Base-by-base conservation (phyloP, 2,888 invertebrate species). In the Latrodectus hesperus region DNA sequence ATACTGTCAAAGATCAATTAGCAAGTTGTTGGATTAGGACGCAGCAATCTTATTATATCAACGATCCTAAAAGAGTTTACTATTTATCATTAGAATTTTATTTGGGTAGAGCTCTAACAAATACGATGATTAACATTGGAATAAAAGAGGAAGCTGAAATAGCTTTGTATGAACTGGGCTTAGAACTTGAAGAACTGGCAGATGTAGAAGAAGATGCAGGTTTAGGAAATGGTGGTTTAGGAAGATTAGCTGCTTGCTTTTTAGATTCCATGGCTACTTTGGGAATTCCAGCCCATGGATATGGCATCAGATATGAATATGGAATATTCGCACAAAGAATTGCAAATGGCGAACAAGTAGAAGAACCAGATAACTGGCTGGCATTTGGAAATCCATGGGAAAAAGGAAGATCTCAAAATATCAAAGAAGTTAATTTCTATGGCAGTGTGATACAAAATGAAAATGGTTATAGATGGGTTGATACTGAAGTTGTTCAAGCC, bases 311-410 rank as follows among this genome's bases (percentile, higher is more conserved):
- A 90, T 99, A 99, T 93, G 99, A 99, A 92, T 99, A 99, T 92
- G 99, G 99, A 90, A 99, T 99, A 92, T 99, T 99, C 92, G 96
- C 98, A 6, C 99, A 99, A 93, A 96, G 96, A 93, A 98, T 99
- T 91, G 94, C 95, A 90, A 96, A 98, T 91, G 99, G 99, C 6
- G 99, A 98, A 93, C 98, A 99, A 93, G 91, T 95, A 83, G 99
- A 99, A 93, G 99, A 99, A 92, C 99, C 99, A 0, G 99, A 99
- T 92, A 99, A 99, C 93, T 99, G 99, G 99, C 94, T 99, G 91
- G 94, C 99, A 73, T 99, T 95, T 93, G 99, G 99, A 87, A 99
- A 99, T 93, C 99, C 99, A 0, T 99, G 99, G 99, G 99, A 99
- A 93, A 99, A 99, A 93, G 98, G 99, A 1, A 95, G 99, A 68